Conservation (phyloP, 2,797 vertebrate genomes). For the Takifugu rubripes region DNA sequence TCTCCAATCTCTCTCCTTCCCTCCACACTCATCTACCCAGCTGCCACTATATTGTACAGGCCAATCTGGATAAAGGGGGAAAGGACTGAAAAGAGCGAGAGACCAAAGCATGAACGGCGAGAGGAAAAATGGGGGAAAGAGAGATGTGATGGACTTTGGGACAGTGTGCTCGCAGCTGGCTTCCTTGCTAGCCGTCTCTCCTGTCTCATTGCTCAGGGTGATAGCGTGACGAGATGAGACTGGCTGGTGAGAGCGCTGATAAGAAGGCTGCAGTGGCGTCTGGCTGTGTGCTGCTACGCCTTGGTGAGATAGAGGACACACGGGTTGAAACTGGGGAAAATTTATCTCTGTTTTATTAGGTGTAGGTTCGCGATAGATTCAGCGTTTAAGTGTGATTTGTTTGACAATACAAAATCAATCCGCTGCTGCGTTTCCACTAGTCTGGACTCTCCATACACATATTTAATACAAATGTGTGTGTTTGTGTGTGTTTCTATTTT, state of each 20-base stretch:
- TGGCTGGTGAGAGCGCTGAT: constrained; percentile 69
- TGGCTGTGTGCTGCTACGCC: constrained; percentile 54
- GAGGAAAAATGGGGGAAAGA: constrained; percentile 15
- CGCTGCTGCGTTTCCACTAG: too few relatives aligned
- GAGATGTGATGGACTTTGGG: constrained; percentile 59
- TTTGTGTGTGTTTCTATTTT: constrained; percentile 1
- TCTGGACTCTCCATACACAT: too few relatives aligned
- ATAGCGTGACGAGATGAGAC: constrained; percentile 71
- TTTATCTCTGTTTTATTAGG: constrained; percentile 30
- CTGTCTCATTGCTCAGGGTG: constrained; percentile 72
- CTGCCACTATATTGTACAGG: constrained; percentile 65
- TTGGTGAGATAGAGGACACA: constrained; percentile 47
- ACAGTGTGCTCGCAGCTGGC: constrained; percentile 61
- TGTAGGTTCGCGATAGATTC: constrained; percentile 7
- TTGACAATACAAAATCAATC: too few relatives aligned
- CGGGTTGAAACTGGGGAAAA: constrained; percentile 15
- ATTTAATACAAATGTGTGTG: neutral
- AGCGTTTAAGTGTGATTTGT: too few relatives aligned
- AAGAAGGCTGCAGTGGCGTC: constrained; percentile 60
- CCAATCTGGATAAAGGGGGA: constrained; percentile 63
- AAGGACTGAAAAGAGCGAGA: constrained; percentile 41
- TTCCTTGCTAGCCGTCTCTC: constrained; percentile 59
- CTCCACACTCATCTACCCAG: constrained; percentile 61
- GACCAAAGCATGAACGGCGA: constrained; percentile 11
- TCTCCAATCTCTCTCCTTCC: constrained; percentile 65